Evolutionary conservation across 2,888 invertebrate species (phyloP), one percentile per base, ranked within the genome.

Genomic region (Craniophora ligustri): DNA sequence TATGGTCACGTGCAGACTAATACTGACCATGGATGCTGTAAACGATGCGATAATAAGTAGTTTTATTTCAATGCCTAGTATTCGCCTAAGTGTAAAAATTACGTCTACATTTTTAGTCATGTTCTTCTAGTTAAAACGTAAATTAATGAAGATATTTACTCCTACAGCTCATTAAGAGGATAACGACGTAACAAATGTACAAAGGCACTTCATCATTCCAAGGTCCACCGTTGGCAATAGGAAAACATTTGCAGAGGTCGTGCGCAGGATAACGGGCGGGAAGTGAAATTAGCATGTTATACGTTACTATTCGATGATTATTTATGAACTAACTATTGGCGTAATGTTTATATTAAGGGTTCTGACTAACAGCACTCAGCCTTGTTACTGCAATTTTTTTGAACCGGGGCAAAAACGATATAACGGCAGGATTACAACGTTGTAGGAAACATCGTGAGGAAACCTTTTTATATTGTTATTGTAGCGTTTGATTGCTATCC

Each of bases 211-310:
- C 26, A n/a, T n/a, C 26, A 26, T n/a, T 26, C 23, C 42, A 61
- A 65, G 58, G 58, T 35, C 23, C 10, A 10, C 15, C 13, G 42
- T 39, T 59, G 23, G 66, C 62, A 59, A 50, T 46, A 50, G 62
- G 62, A 34, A 63, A 66, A 63, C 21, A 42, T 39, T 32, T 5
- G 23, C 26, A 13, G 38, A 63, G 63, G 63, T 15, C 35, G 8
- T 1, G 7, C 16, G 39, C 66, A 55, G 70, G 54, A 44, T 51
- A 53, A 54, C 26, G 8, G 8, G 28, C 7, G 51, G 61, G 68
- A 68, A 71, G 61, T 67, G 71, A 55, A 61, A 68, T 67, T 68
- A 67, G 68, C 71, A 71, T 68, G 54, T 31, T 38, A 3, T 35
- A 26, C 36, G 51, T 26, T 32, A 8, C 1, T 1, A 14, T 30